Percentiles rank a stretch among this genome's conserved stretches.
Evolutionary conservation across 2,888 invertebrate species (phyloP).

Genomic region (Drosophila parthenogenetica): DNA sequence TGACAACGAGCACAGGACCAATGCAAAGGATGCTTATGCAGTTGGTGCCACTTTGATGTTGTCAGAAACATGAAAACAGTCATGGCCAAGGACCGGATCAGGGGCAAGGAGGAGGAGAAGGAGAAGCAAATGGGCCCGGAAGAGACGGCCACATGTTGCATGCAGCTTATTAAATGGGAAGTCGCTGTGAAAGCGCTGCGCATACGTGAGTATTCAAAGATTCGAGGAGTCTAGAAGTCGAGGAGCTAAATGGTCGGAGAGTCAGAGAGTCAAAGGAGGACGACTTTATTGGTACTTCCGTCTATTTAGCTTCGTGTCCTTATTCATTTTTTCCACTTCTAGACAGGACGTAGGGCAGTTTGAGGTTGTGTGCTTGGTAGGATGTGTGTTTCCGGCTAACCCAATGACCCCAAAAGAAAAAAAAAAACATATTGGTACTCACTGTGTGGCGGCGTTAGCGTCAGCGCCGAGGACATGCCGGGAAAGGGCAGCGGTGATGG

Average conservation of each 20-base stretch:
- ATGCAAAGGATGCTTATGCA: slow-evolving; percentile 47
- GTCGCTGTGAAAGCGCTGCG: slow-evolving; percentile 22
- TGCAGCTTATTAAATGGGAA: slow-evolving; percentile 52
- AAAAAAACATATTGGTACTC: slow-evolving; percentile 82
- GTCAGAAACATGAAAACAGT: background rate
- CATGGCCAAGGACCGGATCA: background rate
- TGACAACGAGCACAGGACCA: slow-evolving; percentile 46
- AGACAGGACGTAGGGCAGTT: background rate
- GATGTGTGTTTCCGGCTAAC: slow-evolving; percentile 44
- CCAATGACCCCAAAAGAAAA: slow-evolving; percentile 58
- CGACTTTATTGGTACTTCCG: slow-evolving; percentile 45
- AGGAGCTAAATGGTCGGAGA: too few species aligned
- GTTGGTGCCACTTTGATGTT: slow-evolving; percentile 44
- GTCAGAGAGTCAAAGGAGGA: slow-evolving; percentile 4
- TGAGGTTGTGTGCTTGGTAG: background rate
- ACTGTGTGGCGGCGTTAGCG: slow-evolving; percentile 93
- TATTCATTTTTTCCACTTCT: background rate
- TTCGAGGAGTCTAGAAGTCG: background rate
- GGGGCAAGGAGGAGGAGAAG: slow-evolving; percentile 1
- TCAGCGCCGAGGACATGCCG: slow-evolving; percentile 87
- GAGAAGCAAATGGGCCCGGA: background rate
- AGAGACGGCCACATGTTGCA: slow-evolving; percentile 74
- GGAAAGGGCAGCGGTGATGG: slow-evolving; percentile 90
- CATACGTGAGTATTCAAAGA: slow-evolving; percentile 16
- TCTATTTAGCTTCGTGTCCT: background rate